Conservation (phyloP, 2,888 invertebrate genomes). For the Halictus ligatus region DNA sequence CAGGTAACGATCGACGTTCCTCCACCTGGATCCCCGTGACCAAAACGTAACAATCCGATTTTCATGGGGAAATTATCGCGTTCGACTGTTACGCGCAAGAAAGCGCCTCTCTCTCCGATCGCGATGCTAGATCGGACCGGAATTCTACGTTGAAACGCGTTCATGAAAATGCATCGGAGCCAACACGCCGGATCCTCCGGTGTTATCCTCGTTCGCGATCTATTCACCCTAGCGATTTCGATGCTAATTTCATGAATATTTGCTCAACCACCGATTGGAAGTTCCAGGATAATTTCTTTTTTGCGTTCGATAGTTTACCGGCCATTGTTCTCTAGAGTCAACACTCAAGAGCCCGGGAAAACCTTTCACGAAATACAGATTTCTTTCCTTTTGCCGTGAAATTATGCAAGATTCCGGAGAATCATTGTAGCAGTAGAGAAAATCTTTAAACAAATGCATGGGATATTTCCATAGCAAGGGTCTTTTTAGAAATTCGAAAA, state of each 20-base stretch:
- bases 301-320: not conserved
- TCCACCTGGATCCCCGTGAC: not conserved
- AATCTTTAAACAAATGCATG: no score
- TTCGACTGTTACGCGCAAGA: constrained; percentile 53
- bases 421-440: no score
- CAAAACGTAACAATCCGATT: constrained; percentile 28
- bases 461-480: no score
- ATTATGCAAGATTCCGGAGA: no score
- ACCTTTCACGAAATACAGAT: no score
- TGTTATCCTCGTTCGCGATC: not conserved
- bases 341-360: no score
- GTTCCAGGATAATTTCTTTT: not conserved
- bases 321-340: not conserved
- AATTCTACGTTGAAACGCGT: constrained; percentile 22
- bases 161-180: constrained; percentile 47
- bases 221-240: not conserved
- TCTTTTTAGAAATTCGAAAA: no score
- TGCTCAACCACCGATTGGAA: not conserved
- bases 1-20: constrained; percentile 85
- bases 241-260: not conserved
- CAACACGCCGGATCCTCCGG: constrained; percentile 9
- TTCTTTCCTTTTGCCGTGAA: no score
- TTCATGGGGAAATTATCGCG: constrained; percentile 52
- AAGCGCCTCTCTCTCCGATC: constrained; percentile 50
- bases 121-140: constrained; percentile 27